phyloP scores from a whole-genome alignment of 2,113 vertebrate genomes.

The Zeus faber region DNA sequence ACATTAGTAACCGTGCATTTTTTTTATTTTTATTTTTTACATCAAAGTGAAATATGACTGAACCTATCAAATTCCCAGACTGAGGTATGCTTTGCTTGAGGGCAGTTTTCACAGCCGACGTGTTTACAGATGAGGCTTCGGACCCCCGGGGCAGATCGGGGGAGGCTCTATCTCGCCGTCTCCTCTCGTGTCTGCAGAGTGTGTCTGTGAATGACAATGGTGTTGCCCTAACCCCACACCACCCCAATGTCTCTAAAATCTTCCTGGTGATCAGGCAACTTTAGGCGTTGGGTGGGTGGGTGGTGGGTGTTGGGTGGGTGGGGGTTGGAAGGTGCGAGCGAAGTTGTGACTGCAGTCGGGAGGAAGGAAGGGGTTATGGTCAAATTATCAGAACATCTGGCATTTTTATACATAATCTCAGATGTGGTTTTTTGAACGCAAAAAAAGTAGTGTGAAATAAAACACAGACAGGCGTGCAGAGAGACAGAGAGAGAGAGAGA shows the following conservation, averaged over 20 bases:
- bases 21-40: too few relatives aligned
- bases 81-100: slow-evolving; percentile 28
- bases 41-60: background rate
- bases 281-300: background rate
- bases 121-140: slow-evolving; percentile 52
- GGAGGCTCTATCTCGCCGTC: slow-evolving; percentile 24
- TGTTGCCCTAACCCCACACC: slow-evolving; percentile 34
- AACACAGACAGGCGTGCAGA: too few relatives aligned
- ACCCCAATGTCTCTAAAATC: too few relatives aligned
- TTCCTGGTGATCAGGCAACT: too few relatives aligned
- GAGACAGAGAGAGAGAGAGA: background rate
- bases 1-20: too few relatives aligned
- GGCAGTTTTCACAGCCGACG: slow-evolving; percentile 55
- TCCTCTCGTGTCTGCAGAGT: slow-evolving; percentile 37
- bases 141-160: slow-evolving; percentile 25
- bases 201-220: slow-evolving; percentile 69
- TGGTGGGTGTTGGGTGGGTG: background rate
- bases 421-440: too few relatives aligned
- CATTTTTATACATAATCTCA: background rate
- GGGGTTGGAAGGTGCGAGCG: background rate
- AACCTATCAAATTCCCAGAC: slow-evolving; percentile 16
- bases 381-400: background rate
- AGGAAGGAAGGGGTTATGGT: background rate
- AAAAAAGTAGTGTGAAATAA: too few relatives aligned
- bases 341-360: background rate